Evolutionary conservation across 2,888 invertebrate species (phyloP).

Genomic region (Eurytoma adleriae): DNA sequence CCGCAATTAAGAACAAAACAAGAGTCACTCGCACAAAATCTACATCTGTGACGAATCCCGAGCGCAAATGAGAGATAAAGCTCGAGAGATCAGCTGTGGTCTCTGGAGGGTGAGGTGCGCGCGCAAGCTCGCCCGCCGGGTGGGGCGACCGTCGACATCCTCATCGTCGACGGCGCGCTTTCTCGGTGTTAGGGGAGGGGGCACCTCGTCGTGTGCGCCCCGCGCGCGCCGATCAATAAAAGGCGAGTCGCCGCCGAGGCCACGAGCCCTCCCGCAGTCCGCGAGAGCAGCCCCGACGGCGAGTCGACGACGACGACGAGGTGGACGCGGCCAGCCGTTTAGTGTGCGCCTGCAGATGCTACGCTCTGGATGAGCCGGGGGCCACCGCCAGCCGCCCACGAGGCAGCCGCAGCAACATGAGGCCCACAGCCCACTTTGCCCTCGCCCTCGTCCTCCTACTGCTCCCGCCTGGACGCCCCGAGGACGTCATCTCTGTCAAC

Average conservation of each 20-base stretch:
- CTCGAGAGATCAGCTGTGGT: too few relatives aligned
- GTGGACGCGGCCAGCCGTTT: neutral
- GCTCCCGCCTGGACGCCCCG: conserved; percentile 59
- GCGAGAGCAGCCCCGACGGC: neutral
- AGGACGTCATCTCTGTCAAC: conserved; percentile 67
- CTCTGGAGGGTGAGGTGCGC: neutral
- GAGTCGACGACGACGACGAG: conserved; percentile 9
- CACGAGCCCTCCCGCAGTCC: neutral
- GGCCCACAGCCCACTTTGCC: neutral
- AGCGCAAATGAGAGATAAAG: too few relatives aligned
- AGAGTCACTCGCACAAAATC: too few relatives aligned
- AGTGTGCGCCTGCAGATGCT: neutral
- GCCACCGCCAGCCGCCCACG: neutral
- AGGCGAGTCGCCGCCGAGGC: conserved; percentile 2
- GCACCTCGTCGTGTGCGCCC: neutral
- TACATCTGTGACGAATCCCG: too few relatives aligned
- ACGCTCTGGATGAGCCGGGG: neutral
- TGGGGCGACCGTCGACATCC: too few relatives aligned
- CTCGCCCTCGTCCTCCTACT: conserved; percentile 66
- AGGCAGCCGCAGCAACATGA: neutral
- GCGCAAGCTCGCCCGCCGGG: neutral
- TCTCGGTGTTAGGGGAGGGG: neutral
- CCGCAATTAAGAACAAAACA: too few relatives aligned
- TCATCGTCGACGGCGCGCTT: neutral
- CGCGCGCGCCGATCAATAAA: conserved; percentile 28